phyloP scores from a whole-genome alignment of 2,797 vertebrate genomes.

The Lagodon rhomboides region DNA sequence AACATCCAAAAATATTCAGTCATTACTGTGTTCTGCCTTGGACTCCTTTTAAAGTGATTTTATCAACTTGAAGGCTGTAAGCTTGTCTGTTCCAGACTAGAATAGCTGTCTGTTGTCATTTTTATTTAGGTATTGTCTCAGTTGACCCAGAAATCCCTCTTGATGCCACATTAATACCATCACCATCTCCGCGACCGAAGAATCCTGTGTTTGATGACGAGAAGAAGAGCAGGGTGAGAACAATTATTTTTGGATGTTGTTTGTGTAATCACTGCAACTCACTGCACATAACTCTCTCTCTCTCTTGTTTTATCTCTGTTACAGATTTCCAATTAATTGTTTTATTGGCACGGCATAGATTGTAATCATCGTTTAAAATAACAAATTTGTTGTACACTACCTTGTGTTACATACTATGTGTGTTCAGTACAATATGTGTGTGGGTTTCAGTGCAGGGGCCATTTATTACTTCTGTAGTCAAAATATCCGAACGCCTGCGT shows the following conservation, averaged over 20 bases:
- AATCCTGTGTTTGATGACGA: conserved; percentile 97
- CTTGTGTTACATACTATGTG: not conserved
- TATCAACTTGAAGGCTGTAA: not conserved
- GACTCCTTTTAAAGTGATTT: not conserved
- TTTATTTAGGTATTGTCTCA: conserved; percentile 88
- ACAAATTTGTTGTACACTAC: too few species aligned
- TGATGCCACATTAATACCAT: conserved; percentile 91
- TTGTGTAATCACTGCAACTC: not conserved
- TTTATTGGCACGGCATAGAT: not conserved
- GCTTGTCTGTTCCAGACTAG: conserved; percentile 1
- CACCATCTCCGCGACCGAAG: conserved; percentile 89
- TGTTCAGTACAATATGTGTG: not conserved
- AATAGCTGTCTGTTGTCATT: conserved; percentile 7
- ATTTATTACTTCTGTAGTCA: not conserved
- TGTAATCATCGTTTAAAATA: not conserved
- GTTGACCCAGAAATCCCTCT: conserved; percentile 89
- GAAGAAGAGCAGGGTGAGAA: conserved; percentile 92
- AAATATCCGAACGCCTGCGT: not conserved
- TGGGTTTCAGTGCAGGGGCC: not conserved
- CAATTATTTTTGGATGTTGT: conserved; percentile 29
- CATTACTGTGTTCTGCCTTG: not conserved
- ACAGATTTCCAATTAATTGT: not conserved
- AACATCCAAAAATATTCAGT: not conserved
- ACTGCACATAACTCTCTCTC: not conserved
- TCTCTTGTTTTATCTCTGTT: not conserved